Evolutionary conservation across 2,888 invertebrate species (phyloP).

Genomic region (Colostygia pectinataria): DNA sequence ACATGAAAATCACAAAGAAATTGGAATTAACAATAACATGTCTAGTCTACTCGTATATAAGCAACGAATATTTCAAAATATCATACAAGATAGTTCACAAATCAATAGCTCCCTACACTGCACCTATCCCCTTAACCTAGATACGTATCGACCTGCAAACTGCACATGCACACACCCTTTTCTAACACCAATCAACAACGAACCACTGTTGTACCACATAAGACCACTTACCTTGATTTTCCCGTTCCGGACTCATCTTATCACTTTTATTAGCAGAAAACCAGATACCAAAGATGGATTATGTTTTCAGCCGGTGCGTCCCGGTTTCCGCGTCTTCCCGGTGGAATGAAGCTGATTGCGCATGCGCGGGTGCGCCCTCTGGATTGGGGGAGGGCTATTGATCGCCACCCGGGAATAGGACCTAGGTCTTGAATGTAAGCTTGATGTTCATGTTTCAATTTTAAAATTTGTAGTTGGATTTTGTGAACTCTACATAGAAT

Average conservation of each 20-base stretch:
- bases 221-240: constrained; percentile 58
- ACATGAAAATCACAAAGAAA: no score
- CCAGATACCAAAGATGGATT: constrained; percentile 23
- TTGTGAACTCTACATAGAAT: no score
- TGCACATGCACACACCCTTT: not conserved
- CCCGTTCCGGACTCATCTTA: constrained; percentile 66
- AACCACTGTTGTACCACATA: not conserved
- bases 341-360: constrained; percentile 53
- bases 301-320: constrained; percentile 47
- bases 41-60: not conserved
- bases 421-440: constrained; percentile 25
- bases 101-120: no score
- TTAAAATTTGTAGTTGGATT: constrained; percentile 25
- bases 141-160: not conserved
- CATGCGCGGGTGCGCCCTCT: constrained; percentile 35
- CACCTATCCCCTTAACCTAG: not conserved
- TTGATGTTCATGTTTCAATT: constrained; percentile 4
- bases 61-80: not conserved
- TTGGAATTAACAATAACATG: no score
- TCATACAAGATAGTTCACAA: no score
- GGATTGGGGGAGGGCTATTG: constrained; percentile 63
- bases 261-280: constrained; percentile 27
- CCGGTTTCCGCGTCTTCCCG: constrained; percentile 37
- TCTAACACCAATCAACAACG: not conserved
- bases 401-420: constrained; percentile 52